phyloP scores from a whole-genome alignment of 1,140 invertebrate species.

The Sesamia nonagrioides region DNA sequence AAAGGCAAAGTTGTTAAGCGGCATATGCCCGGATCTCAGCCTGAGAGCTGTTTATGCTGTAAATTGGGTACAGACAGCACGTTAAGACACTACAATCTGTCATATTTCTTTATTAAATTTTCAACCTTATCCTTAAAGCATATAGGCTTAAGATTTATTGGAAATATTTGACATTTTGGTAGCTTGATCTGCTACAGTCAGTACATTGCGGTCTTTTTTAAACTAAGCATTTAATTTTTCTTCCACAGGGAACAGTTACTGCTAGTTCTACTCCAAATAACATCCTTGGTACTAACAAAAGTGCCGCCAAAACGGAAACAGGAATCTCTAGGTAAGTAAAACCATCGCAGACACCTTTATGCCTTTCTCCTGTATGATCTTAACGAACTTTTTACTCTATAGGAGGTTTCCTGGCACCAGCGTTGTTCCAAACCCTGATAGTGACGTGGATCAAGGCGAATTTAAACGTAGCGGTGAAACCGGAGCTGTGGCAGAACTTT shows the following conservation, averaged over 20 bases:
- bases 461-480: constrained; percentile 96
- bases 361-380: neutral
- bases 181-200: too few species aligned
- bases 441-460: constrained; percentile 99
- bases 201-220: too few species aligned
- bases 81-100: too few species aligned
- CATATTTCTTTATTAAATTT: too few species aligned
- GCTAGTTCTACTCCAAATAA: constrained; percentile 96
- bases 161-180: too few species aligned
- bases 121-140: too few species aligned
- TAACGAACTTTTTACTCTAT: neutral
- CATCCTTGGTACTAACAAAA: constrained; percentile 95
- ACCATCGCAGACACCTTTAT: neutral
- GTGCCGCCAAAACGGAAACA: constrained; percentile 92
- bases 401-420: constrained; percentile 92
- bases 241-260: constrained; percentile 94
- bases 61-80: too few species aligned
- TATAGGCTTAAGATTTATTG: too few species aligned
- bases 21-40: too few species aligned
- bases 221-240: constrained; percentile 50
- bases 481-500: constrained; percentile 98
- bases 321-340: constrained; percentile 90
- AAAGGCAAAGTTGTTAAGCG: too few species aligned
- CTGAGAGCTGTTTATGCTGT: too few species aligned
- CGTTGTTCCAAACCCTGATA: constrained; percentile 98